A percentile compares a stretch with the other conserved stretches of the same genome.
Evolutionary conservation across 2,113 vertebrate species (phyloP).

Genomic region (Pristiophorus japonicus): DNA sequence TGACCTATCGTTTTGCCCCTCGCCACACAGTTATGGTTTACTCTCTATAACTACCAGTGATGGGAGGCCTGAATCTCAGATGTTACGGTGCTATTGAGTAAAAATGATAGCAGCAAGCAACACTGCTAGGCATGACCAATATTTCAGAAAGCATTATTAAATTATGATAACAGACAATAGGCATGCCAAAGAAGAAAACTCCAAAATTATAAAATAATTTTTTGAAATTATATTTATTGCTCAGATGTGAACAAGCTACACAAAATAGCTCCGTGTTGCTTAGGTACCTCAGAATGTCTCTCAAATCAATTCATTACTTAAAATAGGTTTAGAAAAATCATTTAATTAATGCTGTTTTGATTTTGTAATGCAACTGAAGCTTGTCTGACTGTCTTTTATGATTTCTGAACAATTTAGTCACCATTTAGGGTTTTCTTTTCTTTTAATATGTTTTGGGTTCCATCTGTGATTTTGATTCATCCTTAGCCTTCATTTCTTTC

Average conservation of each 20-base stretch:
- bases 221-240: background rate
- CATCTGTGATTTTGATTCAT: background rate
- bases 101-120: background rate
- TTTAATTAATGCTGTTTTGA: background rate
- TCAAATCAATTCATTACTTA: background rate
- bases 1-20: background rate
- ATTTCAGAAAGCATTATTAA: background rate
- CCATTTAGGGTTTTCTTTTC: background rate
- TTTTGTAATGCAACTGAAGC: background rate
- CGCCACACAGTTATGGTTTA: background rate
- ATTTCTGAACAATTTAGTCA: background rate
- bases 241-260: background rate
- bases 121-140: background rate
- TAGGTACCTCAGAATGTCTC: background rate
- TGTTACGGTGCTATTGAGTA: background rate
- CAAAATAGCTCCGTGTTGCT: background rate
- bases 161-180: background rate
- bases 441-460: background rate
- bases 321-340: background rate
- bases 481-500: background rate
- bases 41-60: background rate
- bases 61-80: background rate
- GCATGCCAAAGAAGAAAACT: background rate
- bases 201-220: background rate
- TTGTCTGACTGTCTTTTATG: background rate